Conservation (phyloP, 2,113 vertebrate species). For the Halichoerus grypus region DNA sequence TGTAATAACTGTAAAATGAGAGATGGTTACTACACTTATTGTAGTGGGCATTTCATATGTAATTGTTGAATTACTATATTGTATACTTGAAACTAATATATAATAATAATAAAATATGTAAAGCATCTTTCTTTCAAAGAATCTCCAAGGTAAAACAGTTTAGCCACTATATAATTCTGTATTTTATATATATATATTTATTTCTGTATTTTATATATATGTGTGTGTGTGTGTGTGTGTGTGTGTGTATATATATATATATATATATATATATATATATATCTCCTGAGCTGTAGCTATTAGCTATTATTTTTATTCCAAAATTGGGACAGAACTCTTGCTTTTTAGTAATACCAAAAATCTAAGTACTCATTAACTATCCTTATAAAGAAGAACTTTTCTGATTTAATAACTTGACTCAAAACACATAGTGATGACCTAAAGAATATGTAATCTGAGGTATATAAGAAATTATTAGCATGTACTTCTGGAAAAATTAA, state of each 20-base stretch:
- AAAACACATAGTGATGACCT: slow-evolving; percentile 40
- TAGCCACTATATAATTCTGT: not conserved
- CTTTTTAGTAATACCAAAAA: not conserved
- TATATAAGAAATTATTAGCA: not conserved
- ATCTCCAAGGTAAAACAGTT: not conserved
- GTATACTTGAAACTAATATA: not conserved
- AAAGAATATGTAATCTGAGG: slow-evolving; percentile 22
- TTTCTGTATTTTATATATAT: not conserved
- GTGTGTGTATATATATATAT: not conserved
- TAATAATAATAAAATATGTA: not conserved
- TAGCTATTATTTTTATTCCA: slow-evolving; percentile 45
- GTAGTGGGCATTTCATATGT: not conserved
- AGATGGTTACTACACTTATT: not conserved
- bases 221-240: too few relatives aligned
- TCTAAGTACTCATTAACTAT: not conserved
- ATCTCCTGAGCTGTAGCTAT: not conserved
- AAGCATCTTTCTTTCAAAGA: slow-evolving; percentile 9
- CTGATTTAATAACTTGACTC: not conserved
- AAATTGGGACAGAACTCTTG: slow-evolving; percentile 11
- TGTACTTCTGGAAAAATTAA: not conserved
- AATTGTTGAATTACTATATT: not conserved
- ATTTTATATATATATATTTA: too few relatives aligned
- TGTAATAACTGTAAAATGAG: not conserved
- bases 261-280: not conserved
- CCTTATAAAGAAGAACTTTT: slow-evolving; percentile 18